Percentiles rank a stretch among this genome's conserved stretches.
Evolutionary conservation across 2,113 vertebrate species (phyloP).

Genomic region (Sander vitreus): DNA sequence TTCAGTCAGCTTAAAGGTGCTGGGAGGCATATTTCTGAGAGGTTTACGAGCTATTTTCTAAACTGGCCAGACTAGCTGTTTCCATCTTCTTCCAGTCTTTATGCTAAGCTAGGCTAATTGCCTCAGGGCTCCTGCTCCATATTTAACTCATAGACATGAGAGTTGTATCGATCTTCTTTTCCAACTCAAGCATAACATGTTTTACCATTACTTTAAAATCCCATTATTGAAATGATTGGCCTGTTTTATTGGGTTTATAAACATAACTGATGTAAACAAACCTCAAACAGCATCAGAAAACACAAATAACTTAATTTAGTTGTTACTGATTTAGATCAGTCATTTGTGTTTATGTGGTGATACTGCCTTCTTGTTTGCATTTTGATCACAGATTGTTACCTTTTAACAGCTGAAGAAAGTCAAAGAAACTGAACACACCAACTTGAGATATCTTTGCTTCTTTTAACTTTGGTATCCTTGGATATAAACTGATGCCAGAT

Average conservation of each 20-base stretch:
- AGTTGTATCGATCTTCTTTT: too few species aligned
- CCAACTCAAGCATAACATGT: too few species aligned
- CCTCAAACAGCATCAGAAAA: neutral
- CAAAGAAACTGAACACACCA: neutral
- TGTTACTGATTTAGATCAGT: too few species aligned
- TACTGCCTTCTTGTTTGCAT: neutral
- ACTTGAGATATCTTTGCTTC: neutral
- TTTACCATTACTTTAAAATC: neutral
- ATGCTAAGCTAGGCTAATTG: too few species aligned
- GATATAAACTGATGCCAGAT: slow-evolving; percentile 1
- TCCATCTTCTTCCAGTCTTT: too few species aligned
- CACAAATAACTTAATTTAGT: neutral
- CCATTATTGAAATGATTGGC: neutral
- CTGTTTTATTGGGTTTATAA: neutral
- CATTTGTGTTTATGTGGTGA: neutral
- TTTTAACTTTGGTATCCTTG: neutral
- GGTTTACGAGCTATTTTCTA: too few species aligned
- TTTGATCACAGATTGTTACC: neutral
- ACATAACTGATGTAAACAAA: neutral
- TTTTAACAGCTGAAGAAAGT: neutral
- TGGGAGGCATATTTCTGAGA: too few species aligned
- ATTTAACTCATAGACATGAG: too few species aligned
- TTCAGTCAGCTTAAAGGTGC: too few species aligned
- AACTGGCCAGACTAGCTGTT: too few species aligned
- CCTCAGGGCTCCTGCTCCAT: too few species aligned